These are phyloP conservation scores for Tholera decimalis DNA, from an alignment of 2,888 invertebrate genomes.

Conservation along the genomic window DNA sequence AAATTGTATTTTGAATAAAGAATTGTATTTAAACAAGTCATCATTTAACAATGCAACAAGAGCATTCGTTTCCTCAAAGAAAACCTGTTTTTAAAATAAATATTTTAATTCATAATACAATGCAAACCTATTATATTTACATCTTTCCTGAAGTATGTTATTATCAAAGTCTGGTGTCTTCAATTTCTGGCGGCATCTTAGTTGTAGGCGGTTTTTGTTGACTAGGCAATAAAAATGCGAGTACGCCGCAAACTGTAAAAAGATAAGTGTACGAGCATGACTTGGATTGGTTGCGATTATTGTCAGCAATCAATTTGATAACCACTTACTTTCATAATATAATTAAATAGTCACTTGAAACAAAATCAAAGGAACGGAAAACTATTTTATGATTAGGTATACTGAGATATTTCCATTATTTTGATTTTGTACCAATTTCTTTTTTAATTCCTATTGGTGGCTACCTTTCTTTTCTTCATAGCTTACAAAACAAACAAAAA, in stretches of 20 bases:
- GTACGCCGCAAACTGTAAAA: slow-evolving; percentile 79
- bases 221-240: slow-evolving; percentile 74
- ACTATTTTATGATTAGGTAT: too few species aligned
- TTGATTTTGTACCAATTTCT: background rate
- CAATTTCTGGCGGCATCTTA: slow-evolving; percentile 17
- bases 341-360: background rate
- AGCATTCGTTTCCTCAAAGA: too few species aligned
- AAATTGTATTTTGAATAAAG: background rate
- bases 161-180: slow-evolving; percentile 59
- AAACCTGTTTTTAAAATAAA: background rate
- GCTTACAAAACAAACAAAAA: too few species aligned
- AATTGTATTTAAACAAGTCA: too few species aligned
- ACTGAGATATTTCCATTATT: background rate
- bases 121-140: background rate
- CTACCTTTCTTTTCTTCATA: too few species aligned
- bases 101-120: slow-evolving; percentile 27
- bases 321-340: too few species aligned
- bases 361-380: too few species aligned
- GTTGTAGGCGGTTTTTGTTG: slow-evolving; percentile 49
- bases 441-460: too few species aligned
- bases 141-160: background rate
- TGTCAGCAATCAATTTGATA: background rate
- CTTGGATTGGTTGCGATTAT: background rate
- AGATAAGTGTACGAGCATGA: slow-evolving; percentile 31
- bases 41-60: too few species aligned